Conservation (phyloP, 2,888 invertebrate species). For the Lymantria monacha region DNA sequence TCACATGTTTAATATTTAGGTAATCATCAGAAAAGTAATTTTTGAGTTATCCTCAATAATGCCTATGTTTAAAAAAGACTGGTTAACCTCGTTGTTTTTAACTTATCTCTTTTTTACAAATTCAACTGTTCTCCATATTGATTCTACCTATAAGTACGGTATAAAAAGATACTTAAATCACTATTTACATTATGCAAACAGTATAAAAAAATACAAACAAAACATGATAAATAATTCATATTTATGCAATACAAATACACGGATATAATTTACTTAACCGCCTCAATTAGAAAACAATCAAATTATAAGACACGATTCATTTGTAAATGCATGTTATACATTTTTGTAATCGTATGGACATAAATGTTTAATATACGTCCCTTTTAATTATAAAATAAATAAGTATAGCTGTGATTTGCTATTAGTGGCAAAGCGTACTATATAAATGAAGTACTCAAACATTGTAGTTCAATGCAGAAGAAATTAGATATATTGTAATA, state of each 20-base stretch:
- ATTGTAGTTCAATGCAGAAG: neutral
- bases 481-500: no score
- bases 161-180: no score
- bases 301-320: neutral
- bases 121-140: no score
- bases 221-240: neutral
- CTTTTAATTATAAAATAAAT: neutral
- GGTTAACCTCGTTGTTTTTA: no score
- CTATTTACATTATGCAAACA: no score
- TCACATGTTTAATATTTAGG: no score
- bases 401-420: neutral
- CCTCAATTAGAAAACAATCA: neutral
- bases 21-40: no score
- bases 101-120: no score
- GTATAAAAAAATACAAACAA: neutral
- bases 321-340: neutral
- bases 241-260: neutral
- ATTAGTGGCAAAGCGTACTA: neutral
- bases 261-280: slow-evolving; percentile 1
- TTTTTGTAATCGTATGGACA: neutral
- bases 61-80: no score
- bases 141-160: no score
- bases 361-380: neutral
- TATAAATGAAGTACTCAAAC: neutral
- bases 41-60: no score